Percentiles rank a stretch among this genome's conserved stretches.
phyloP scores from a whole-genome alignment of 1,140 invertebrate genomes.

The Drosophila cardini region DNA sequence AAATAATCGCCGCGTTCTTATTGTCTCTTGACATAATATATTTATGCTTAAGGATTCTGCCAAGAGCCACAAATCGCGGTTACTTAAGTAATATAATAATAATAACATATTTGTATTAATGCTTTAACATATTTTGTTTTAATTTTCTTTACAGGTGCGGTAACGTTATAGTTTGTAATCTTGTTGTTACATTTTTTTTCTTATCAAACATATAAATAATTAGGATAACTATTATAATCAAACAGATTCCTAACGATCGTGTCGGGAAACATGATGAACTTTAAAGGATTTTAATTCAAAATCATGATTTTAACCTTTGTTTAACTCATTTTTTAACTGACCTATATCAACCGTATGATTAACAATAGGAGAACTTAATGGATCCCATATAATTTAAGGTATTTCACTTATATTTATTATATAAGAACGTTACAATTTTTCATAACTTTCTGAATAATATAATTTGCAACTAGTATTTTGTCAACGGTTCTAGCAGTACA shows the following conservation, averaged over 20 bases:
- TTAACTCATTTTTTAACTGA: neutral
- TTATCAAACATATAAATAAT: neutral
- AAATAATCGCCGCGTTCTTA: too few species aligned
- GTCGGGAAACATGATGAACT: neutral
- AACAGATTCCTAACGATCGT: too few species aligned
- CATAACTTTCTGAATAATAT: slow-evolving; percentile 16
- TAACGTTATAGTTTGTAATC: neutral
- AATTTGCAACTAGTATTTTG: neutral
- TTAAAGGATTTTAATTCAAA: neutral
- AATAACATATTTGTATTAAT: too few species aligned
- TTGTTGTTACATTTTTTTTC: neutral
- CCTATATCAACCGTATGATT: neutral
- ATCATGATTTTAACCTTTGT: neutral
- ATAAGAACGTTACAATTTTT: slow-evolving; percentile 6
- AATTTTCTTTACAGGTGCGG: too few species aligned
- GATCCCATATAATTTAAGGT: slow-evolving; percentile 14
- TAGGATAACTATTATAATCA: neutral
- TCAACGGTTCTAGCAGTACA: too few species aligned
- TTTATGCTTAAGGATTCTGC: too few species aligned
- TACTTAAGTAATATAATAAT: too few species aligned
- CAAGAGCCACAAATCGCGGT: too few species aligned
- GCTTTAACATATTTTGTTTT: too few species aligned
- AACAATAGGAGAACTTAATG: neutral
- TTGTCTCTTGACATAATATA: too few species aligned
- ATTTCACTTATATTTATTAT: slow-evolving; percentile 14